Base-by-base conservation (phyloP, 2,797 vertebrate genomes). In the Phoebastria nigripes region DNA sequence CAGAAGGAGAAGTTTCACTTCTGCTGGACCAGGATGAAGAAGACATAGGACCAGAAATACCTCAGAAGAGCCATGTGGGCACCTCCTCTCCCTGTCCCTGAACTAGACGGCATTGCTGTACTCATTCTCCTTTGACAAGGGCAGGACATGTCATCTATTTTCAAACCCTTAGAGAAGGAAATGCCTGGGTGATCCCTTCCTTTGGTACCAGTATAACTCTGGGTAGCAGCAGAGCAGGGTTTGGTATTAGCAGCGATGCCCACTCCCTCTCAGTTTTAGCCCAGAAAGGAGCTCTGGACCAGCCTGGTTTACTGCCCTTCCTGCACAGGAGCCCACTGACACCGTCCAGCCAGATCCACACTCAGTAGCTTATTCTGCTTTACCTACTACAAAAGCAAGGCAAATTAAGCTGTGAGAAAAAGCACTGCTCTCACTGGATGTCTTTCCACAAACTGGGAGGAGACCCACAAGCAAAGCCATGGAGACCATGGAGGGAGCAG, bases 51-150 rank as follows among this genome's bases (percentile, higher is more conserved):
- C 35, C 63, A 66, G 46, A 92, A 92, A 66, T n/a, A 72, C 69
- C 47, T 91, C 3, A 0, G 56, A 83, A 80, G n/a, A 85, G 21
- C 65, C 55, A 18, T 1, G 44, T 55, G 62, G 37, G 69, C 49
- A 84, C n/a, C 41, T 94, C 41, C 51, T 87, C 33, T 88, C 26
- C 24, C 29, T 77, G 18, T 33, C 59, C 59, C 46, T 77, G 67
- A 49, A 51, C 0, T 7, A 61, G 65, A 37, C 0, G 4, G n/a
- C 42, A 35, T 78, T n/a, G 70, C 56, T 0, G 0, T 42, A 26
- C 31, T 65, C 66, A 37, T 39, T 18, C 66, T 90, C 29, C 78
- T 92, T 73, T 3, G 14, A 55, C 92, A 69, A 29, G 24, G 80
- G 19, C 74, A 63, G 59, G 77, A 59, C 21, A 31, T 22, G 8